Base-by-base conservation (phyloP, 2,797 vertebrate species). In the Mionectes olivaceus region DNA sequence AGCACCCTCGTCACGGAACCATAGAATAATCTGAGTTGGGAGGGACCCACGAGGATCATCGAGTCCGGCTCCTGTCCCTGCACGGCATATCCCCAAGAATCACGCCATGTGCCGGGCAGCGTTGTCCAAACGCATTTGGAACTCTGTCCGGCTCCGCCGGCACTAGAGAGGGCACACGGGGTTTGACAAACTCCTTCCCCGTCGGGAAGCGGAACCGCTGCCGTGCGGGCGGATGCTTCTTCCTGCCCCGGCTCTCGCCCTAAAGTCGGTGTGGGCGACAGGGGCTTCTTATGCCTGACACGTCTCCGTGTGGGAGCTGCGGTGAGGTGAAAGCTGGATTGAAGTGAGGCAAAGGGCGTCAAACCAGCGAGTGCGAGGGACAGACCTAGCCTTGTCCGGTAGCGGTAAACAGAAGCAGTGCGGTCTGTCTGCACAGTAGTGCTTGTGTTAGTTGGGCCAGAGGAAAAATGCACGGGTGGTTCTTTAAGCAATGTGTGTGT, bases 251-350 rank as follows among this genome's bases (percentile, higher is more conserved):
- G 3, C 32, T 24, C 19, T 12, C 22, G 2, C n/a, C 19, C 50
- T 6, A 3, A 21, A 5, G 32, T 2, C 14, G 6, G 11, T 6
- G 53, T 1, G 57, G 10, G 24, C 39, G 8, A 5, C 27, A 0
- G 13, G 68, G 37, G 28, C 14, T 13, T 4, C n/a, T 16, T 2
- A 49, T 7, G 18, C 9, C 6, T 5, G 19, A 0, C 28, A 2
- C 3, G 49, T 10, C 23, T 3, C 13, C 5, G 12, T 4, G 76
- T 5, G 8, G 24, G 28, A 88, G 68, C 91, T 37, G 64, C 49
- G 21, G 55, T 17, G 64, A 32, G 59, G 43, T 7, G 11, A 9
- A 53, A 46, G 4, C 44, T 6, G 60, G 7, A 2, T 11, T 4
- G 10, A 39, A 15, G 30, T 5, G 64, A 32, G 39, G 60, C 28